phyloP scores from a whole-genome alignment of 64 coral and sea anemone genomes.

The Dendrophyllia cribrosa region DNA sequence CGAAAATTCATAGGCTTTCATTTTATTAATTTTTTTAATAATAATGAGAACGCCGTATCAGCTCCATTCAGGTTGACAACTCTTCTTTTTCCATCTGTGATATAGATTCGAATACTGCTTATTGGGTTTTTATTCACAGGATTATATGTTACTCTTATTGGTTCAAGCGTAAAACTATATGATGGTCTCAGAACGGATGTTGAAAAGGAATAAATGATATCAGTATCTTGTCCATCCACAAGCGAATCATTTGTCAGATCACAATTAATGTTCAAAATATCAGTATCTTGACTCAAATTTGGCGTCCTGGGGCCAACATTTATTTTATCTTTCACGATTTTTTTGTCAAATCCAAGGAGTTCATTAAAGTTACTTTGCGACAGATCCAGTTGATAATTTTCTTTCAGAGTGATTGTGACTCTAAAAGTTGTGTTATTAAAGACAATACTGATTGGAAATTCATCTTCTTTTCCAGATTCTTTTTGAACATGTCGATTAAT shows the following conservation, averaged over 20 bases:
- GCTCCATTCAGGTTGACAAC: too few relatives aligned
- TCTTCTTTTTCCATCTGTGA: too few relatives aligned
- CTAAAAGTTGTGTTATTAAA: not conserved
- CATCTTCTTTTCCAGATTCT: too few relatives aligned
- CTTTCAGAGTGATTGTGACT: not conserved
- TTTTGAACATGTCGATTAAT: too few relatives aligned
- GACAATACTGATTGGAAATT: not conserved
- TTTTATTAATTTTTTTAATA: not conserved
- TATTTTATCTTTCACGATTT: not conserved
- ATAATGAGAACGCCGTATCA: not conserved
- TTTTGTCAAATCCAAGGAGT: not conserved
- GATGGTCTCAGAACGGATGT: not conserved
- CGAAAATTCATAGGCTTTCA: not conserved
- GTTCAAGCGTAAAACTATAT: not conserved
- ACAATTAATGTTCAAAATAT: slow-evolving; percentile 8
- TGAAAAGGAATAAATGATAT: not conserved
- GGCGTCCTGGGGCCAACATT: not conserved
- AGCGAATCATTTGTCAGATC: not conserved
- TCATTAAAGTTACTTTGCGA: not conserved
- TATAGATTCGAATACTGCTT: not conserved
- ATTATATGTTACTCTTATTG: not conserved
- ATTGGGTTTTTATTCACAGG: not conserved
- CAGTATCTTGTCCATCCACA: not conserved
- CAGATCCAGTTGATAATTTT: not conserved
- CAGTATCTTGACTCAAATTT: not conserved